Evolutionary conservation across 1,140 invertebrate genomes (phyloP), one percentile per base, ranked within the genome.

Genomic region (Drosophila ficusphila): DNA sequence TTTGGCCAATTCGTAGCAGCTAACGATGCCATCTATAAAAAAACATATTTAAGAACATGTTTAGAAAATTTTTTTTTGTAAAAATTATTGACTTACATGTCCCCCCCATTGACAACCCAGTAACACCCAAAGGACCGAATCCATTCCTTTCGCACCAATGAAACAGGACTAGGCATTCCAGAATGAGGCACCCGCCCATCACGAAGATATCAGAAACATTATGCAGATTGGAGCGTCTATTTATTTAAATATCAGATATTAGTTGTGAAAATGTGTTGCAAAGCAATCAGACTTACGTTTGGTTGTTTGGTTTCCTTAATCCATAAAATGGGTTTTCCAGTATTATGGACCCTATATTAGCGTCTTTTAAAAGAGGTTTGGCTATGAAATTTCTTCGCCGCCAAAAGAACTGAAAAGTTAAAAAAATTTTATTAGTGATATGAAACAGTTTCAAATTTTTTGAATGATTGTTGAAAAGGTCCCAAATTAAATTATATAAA

Each of bases 61-160:
- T 27, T 14, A 38, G 23, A 29, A 2, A 1, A 21, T 25, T 4
- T 27, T 0, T 4, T 46, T 31, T 34, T 6, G 4, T 12, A 1
- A 12, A 8, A n/a, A n/a, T n/a, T 5, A 7, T 9, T 31, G 3
- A 94, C 96, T 94, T 91, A 99, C 97, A 94, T 99, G 98, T 42
- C 98, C 99, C 57, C 57, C 99, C 99, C 98, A 99, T 99, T n/a
- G 98, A 99, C 44, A 99, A 94, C n/a, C 98, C 98, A 16, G 97
- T 98, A 6, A 99, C 93, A 42, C 97, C 98, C 4, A 99, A 92
- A 0, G 98, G 98, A 8, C 97, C 97, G 90, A 96, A 96, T 16
- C 96, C 96, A 89, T 97, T 94, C 47, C 94, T 93, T 92, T 98
- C 96, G 89, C 97, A 98, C 98, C 98, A 99, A 92, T 98, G 95